A percentile compares a stretch with the other conserved stretches of the same genome.
phyloP scores from a whole-genome alignment of 2,888 invertebrate species.

The Hypolimnas misippus region DNA sequence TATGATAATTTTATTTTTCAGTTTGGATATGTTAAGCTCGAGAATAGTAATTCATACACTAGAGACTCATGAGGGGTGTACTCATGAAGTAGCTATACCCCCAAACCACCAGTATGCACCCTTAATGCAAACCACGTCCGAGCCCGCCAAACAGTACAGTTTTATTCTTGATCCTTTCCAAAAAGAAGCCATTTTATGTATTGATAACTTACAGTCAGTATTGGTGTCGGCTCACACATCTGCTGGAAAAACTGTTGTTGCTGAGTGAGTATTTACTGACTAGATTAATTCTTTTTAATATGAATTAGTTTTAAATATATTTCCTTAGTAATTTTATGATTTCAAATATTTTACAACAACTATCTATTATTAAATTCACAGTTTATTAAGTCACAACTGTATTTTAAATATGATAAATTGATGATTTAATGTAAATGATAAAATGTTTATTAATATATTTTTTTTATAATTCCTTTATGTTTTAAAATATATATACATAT shows the following conservation, averaged over 20 bases:
- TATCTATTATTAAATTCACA: no score
- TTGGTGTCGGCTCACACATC: slow-evolving; percentile 99
- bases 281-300: no score
- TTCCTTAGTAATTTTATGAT: no score
- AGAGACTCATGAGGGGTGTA: slow-evolving; percentile 95
- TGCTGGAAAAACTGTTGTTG: slow-evolving; percentile 99
- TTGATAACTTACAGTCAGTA: slow-evolving; percentile 99
- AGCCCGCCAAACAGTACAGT: slow-evolving; percentile 95
- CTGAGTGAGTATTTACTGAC: slow-evolving; percentile 89
- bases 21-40: slow-evolving; percentile 89
- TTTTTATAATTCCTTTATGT: no score
- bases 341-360: no score
- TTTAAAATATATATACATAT: no score
- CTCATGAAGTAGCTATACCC: slow-evolving; percentile 98
- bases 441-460: no score
- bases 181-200: slow-evolving; percentile 97
- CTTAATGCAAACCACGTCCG: slow-evolving; percentile 81
- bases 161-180: slow-evolving; percentile 99
- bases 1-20: no score
- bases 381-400: no score
- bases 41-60: slow-evolving; percentile 94
- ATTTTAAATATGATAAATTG: no score
- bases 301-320: no score
- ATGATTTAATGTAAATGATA: no score
- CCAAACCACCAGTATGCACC: slow-evolving; percentile 91